Percentiles rank a stretch among this genome's conserved stretches.
Evolutionary conservation across 2,113 vertebrate genomes (phyloP).

Genomic region (Gymnobelideus leadbeateri): DNA sequence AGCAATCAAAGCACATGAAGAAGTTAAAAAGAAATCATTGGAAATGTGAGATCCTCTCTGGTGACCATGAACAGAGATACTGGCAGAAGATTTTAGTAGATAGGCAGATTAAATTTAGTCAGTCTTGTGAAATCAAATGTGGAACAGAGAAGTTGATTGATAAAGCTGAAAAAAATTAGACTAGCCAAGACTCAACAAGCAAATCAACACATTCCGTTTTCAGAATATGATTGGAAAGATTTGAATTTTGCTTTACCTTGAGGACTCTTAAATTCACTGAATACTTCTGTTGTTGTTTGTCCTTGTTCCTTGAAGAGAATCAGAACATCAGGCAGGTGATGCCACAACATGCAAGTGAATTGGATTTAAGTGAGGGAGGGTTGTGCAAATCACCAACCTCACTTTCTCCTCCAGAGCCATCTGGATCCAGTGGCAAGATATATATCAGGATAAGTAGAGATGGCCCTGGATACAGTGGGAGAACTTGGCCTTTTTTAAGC

Average conservation of each 20-base stretch:
- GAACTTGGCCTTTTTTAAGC: too few species aligned
- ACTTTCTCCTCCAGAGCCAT: too few species aligned
- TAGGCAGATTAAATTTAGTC: constrained; percentile 75
- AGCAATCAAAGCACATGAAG: constrained; percentile 80
- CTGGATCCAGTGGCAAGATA: too few species aligned
- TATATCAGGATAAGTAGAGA: too few species aligned
- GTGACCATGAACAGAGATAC: constrained; percentile 95
- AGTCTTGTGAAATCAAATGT: constrained; percentile 71
- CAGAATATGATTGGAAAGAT: constrained; percentile 86
- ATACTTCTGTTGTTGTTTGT: constrained; percentile 1
- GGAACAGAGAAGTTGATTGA: constrained; percentile 89
- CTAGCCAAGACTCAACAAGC: constrained; percentile 91
- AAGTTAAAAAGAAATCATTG: constrained; percentile 91
- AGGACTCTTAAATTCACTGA: constrained; percentile 56
- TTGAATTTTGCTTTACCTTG: background rate
- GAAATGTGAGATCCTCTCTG: constrained; percentile 92
- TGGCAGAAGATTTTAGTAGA: constrained; percentile 99
- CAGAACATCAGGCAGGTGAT: too few species aligned
- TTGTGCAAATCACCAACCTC: too few species aligned
- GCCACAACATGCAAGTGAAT: too few species aligned
- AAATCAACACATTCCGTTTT: constrained; percentile 92
- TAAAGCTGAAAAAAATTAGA: constrained; percentile 95
- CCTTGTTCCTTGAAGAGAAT: too few species aligned
- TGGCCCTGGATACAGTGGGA: too few species aligned
- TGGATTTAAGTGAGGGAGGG: too few species aligned